Evolutionary conservation across 2,113 vertebrate species (phyloP).

Genomic region (Rhinolophus sinicus): DNA sequence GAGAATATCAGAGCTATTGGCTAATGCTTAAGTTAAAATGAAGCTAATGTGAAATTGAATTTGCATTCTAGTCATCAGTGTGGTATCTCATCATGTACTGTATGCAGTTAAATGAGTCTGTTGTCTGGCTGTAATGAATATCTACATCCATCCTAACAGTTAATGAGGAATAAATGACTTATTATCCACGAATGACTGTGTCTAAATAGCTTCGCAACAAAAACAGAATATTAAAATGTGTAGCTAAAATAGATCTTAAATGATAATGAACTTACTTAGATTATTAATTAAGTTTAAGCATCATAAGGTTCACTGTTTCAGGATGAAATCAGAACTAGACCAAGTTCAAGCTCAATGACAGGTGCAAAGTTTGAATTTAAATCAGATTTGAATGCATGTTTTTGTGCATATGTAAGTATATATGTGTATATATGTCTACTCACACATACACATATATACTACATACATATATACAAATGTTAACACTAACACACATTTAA

Average conservation of each 20-base stretch:
- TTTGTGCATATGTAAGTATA: background rate
- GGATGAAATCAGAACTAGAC: conserved; percentile 52
- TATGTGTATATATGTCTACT: background rate
- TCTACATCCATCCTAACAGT: conserved; percentile 86
- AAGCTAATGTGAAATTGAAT: conserved; percentile 76
- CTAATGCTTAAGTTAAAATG: conserved; percentile 73
- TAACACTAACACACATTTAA: background rate
- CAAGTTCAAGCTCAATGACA: conserved; percentile 55
- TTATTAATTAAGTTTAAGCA: conserved; percentile 86
- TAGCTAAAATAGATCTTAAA: conserved; percentile 86
- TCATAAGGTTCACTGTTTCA: conserved; percentile 71
- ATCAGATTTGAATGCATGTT: background rate
- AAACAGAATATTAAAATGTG: conserved; percentile 88
- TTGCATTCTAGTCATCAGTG: conserved; percentile 82
- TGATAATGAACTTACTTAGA: conserved; percentile 84
- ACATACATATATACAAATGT: background rate
- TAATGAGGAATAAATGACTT: conserved; percentile 91
- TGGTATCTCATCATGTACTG: conserved; percentile 84
- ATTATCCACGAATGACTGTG: conserved; percentile 87
- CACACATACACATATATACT: background rate
- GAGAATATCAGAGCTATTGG: conserved; percentile 56
- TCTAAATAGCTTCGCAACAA: conserved; percentile 87
- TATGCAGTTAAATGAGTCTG: conserved; percentile 86
- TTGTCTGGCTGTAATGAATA: conserved; percentile 88
- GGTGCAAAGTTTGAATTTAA: conserved; percentile 44